Conservation (phyloP, 2,113 vertebrate species). For the Ploceus nigricollis region DNA sequence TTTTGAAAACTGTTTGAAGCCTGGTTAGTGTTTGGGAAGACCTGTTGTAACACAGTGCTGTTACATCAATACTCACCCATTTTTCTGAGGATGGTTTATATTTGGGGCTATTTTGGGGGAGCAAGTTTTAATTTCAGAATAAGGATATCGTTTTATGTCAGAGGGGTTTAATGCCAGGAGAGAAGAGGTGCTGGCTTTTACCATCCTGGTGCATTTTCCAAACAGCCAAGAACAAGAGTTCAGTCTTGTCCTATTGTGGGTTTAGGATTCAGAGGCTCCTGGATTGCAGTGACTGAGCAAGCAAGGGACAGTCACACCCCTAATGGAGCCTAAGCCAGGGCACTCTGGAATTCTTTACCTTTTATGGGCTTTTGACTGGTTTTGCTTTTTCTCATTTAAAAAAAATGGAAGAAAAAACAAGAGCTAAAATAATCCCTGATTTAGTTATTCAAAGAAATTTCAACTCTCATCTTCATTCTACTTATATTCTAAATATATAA, state of each 20-base stretch:
- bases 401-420: background rate
- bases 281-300: background rate
- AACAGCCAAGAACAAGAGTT: background rate
- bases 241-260: background rate
- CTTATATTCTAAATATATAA: background rate
- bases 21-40: background rate
- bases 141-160: background rate
- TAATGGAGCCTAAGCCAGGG: background rate
- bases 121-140: background rate
- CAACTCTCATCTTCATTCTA: background rate
- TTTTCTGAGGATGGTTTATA: background rate
- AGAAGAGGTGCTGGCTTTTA: background rate
- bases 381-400: background rate
- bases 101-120: accelerated
- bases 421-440: background rate
- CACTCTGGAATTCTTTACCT: background rate
- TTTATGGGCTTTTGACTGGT: background rate
- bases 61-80: background rate
- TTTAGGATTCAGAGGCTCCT: background rate
- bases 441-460: background rate
- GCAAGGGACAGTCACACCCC: background rate
- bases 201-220: background rate
- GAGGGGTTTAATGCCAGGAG: background rate
- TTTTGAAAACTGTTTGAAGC: background rate
- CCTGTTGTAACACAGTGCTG: background rate